Conservation (phyloP, 2,113 vertebrate genomes). For the Dicaeum eximium region DNA sequence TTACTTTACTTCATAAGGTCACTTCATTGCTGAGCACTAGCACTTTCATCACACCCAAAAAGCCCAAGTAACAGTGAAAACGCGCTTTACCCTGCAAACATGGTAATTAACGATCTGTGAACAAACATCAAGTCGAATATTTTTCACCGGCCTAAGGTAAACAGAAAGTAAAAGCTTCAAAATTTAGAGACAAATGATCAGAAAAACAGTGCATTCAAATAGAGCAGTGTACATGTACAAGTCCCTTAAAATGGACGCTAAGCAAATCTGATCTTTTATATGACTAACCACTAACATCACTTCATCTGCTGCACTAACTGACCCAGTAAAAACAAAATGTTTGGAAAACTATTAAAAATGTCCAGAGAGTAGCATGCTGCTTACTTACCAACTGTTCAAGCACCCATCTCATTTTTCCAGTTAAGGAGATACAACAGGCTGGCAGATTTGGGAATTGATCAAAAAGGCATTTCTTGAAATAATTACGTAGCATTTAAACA, state of each 20-base stretch:
- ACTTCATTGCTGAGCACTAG: conserved; percentile 58
- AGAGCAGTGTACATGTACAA: conserved; percentile 16
- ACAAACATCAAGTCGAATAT: conserved; percentile 46
- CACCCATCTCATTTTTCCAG: conserved; percentile 80
- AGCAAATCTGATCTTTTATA: conserved; percentile 30
- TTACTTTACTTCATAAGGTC: conserved; percentile 45
- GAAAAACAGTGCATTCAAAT: conserved; percentile 60
- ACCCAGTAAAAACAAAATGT: conserved; percentile 62
- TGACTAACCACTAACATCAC: conserved; percentile 7
- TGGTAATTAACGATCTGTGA: conserved; percentile 55
- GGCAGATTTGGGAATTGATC: conserved; percentile 80
- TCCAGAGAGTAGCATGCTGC: conserved; percentile 73
- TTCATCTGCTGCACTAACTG: conserved; percentile 43
- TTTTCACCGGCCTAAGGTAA: conserved; percentile 57
- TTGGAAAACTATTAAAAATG: conserved; percentile 68
- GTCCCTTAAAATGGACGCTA: conserved; percentile 61
- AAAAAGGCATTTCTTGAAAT: conserved; percentile 78
- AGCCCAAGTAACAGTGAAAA: conserved; percentile 57
- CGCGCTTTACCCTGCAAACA: conserved; percentile 38
- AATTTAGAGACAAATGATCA: conserved; percentile 59
- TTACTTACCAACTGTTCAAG: conserved; percentile 81
- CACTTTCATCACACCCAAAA: conserved; percentile 67
- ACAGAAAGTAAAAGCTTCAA: conserved; percentile 69
- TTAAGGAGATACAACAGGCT: conserved; percentile 80
- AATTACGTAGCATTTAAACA: conserved; percentile 74